Base-by-base conservation (phyloP, 2,113 vertebrate species). In the Antigone vipio region DNA sequence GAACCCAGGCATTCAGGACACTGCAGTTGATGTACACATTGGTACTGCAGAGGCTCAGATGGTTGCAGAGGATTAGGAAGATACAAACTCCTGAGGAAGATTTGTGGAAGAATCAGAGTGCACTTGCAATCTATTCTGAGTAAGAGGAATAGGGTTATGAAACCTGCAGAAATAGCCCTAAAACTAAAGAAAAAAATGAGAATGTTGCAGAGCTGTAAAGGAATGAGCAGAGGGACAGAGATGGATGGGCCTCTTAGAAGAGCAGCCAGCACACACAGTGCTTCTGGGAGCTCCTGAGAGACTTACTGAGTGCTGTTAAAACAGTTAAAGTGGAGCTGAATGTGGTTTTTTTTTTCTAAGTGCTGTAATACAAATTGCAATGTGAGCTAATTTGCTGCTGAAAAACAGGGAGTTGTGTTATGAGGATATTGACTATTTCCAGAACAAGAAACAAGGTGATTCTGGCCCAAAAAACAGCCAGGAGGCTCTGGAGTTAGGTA, bases 231-330 rank as follows among this genome's bases (percentile, higher is more conserved):
- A 66, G 67, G 66, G 81, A 96, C 87, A 82, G 77, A 94, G 93
- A 96, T 94, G 74, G 77, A 97, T 97, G 87, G 84, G 62, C 84
- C 77, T 97, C 89, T 96, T 92, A 92, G 89, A 95, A 96, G 94
- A 82, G 67, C 62, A 93, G 62, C 69, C 87, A 93, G 92, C 32
- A 73, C 87, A 94, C 74, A 64, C 81, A 42, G 81, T 76, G 89
- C 89, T 95, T 94, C 74, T 96, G 84, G 69, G 87, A 95, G 85
- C 87, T 91, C 93, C 95, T 91, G 87, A 60, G 95, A 95, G 87
- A 96, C 89, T n/a, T 35, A 68, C 81, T 93, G 89, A 97, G 95
- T 91, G 87, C 94, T 94, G 87, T 53, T 96, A 93, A 92, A 96
- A 94, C 74, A 91, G 91, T 95, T 94, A 89, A 87, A 94, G 92